Percentiles rank a stretch among this genome's conserved stretches.
phyloP scores from a whole-genome alignment of 2,888 invertebrate genomes.

The Metacarcinus magister region DNA sequence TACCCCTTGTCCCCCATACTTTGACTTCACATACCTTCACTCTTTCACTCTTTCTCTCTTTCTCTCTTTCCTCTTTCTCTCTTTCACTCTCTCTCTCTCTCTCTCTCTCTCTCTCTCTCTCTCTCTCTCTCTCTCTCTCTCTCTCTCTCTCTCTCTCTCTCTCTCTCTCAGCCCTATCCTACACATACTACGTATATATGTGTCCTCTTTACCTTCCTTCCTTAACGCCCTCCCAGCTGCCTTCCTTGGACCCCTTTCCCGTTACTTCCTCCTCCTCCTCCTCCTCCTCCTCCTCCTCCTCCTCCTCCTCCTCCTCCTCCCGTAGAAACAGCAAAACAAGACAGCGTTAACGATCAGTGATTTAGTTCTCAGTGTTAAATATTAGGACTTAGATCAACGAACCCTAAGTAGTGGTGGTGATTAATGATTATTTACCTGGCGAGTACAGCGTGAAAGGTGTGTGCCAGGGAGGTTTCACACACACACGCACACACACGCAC shows the following conservation, averaged over 20 bases:
- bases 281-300: constrained; percentile 9
- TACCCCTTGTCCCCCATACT: neutral
- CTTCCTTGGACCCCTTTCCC: neutral
- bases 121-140: neutral
- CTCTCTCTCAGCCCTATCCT: neutral
- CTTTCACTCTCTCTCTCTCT: neutral
- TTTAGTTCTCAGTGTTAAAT: constrained; percentile 29
- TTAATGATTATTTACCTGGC: neutral
- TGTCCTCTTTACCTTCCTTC: neutral
- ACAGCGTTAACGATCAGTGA: constrained; percentile 40
- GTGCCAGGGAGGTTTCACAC: neutral
- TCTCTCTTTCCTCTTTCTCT: neutral
- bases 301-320: neutral
- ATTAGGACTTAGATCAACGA: neutral
- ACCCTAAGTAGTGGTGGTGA: neutral
- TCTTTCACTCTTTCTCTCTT: neutral
- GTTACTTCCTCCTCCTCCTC: neutral
- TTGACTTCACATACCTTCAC: neutral
- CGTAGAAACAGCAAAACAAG: constrained; percentile 17
- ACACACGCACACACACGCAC: neutral
- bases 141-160: neutral
- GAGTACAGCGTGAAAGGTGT: neutral
- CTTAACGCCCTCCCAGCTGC: neutral
- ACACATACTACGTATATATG: neutral
- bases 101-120: neutral